Conservation (phyloP, 2,888 invertebrate species). For the Aphodius sticticus region DNA sequence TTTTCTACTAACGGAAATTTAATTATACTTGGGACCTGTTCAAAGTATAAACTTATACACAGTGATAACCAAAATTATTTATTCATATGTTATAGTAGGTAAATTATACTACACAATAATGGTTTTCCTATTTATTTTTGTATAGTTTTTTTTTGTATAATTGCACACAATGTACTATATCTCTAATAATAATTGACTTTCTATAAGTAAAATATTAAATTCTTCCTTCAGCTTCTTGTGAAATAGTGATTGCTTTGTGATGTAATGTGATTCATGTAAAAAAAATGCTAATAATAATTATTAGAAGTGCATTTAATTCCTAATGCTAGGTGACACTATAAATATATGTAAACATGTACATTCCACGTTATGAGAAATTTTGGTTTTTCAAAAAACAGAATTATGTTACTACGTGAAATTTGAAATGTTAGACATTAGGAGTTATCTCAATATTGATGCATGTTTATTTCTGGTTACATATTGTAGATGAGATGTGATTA, state of each 20-base stretch:
- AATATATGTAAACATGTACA: background rate
- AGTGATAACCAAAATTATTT: no score
- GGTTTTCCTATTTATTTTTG: background rate
- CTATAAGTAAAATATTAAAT: background rate
- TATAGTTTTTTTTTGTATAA: background rate
- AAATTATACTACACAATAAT: no score
- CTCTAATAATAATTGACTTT: background rate
- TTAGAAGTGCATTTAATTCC: background rate
- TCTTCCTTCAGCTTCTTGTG: background rate
- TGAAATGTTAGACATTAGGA: background rate
- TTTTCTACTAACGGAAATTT: background rate
- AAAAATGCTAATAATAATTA: background rate
- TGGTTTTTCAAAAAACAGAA: background rate
- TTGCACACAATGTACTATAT: background rate
- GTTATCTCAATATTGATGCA: background rate
- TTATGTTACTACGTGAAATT: background rate
- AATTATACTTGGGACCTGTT: background rate
- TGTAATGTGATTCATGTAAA: constrained; percentile 4
- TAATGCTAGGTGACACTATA: background rate
- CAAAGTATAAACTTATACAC: background rate
- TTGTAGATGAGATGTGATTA: background rate
- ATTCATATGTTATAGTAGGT: no score
- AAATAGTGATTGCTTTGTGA: background rate
- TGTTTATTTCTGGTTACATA: background rate
- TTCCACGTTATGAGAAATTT: background rate